phyloP scores from a whole-genome alignment of 2,888 invertebrate genomes.

The Ischnura elegans region DNA sequence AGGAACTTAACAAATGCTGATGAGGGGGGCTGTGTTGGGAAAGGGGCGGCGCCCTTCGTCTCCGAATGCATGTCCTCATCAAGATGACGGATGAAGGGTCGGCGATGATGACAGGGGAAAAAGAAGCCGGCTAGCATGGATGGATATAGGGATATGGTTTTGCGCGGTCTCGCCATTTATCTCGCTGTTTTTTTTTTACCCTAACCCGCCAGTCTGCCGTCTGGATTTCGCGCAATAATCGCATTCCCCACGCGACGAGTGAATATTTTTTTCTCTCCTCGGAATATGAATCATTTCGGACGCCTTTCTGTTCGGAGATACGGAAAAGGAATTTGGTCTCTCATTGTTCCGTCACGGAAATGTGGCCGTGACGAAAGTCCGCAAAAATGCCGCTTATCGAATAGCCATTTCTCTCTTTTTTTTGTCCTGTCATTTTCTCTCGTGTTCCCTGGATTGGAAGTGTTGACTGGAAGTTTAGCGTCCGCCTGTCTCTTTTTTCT shows the following conservation, averaged over 20 bases:
- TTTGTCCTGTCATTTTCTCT: not conserved
- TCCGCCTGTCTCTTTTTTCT: not conserved
- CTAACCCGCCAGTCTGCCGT: not conserved
- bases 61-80: not conserved
- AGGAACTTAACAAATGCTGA: not conserved
- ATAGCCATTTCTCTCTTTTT: not conserved
- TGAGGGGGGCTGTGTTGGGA: not conserved
- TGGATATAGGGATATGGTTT: not conserved
- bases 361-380: not conserved
- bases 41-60: not conserved
- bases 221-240: conserved; percentile 21
- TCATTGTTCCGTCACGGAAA: not conserved
- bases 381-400: not conserved
- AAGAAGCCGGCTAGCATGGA: not conserved
- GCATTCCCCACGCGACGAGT: not conserved
- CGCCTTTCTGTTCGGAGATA: not conserved
- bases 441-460: not conserved
- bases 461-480: not conserved
- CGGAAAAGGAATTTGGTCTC: not conserved
- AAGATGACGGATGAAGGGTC: conserved; percentile 14
- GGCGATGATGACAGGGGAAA: not conserved
- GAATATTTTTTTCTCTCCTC: not conserved
- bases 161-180: not conserved
- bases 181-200: not conserved
- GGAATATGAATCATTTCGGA: not conserved